These are phyloP conservation scores for Orthochromis indermauri DNA, from an alignment of 2,113 vertebrate genomes.

Conservation along the genomic window DNA sequence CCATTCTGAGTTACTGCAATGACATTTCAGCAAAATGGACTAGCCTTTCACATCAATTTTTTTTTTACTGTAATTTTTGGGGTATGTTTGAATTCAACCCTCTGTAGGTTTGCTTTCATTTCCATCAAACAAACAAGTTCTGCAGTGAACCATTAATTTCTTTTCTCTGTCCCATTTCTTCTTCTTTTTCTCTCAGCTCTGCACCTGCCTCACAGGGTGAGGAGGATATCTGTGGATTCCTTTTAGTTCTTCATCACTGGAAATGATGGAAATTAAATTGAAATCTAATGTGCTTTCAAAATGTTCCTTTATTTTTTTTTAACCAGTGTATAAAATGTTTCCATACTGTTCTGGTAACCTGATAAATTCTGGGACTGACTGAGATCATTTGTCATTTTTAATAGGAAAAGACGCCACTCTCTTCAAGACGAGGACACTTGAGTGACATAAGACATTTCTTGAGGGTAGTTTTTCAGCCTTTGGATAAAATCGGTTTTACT, in stretches of 20 bases:
- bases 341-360: not conserved
- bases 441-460: not conserved
- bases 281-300: not conserved
- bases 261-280: fast-evolving
- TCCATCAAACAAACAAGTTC: not conserved
- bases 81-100: not conserved
- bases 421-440: not conserved
- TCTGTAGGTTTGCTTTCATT: not conserved
- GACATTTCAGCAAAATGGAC: not conserved
- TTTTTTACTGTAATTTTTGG: not conserved
- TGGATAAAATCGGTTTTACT: not conserved
- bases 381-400: not conserved
- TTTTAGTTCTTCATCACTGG: not conserved
- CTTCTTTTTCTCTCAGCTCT: not conserved
- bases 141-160: not conserved
- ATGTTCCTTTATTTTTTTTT: not conserved
- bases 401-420: not conserved
- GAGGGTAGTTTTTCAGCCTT: not conserved
- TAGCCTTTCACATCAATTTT: fast-evolving
- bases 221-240: not conserved
- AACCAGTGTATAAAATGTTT: not conserved
- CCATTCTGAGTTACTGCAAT: not conserved
- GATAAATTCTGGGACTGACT: not conserved
- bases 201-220: not conserved
- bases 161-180: not conserved